These are phyloP conservation scores for Mastigias papua DNA, from an alignment of 30 jellyfish, hydroid and myxozoan genomes.

Conservation along the genomic window DNA sequence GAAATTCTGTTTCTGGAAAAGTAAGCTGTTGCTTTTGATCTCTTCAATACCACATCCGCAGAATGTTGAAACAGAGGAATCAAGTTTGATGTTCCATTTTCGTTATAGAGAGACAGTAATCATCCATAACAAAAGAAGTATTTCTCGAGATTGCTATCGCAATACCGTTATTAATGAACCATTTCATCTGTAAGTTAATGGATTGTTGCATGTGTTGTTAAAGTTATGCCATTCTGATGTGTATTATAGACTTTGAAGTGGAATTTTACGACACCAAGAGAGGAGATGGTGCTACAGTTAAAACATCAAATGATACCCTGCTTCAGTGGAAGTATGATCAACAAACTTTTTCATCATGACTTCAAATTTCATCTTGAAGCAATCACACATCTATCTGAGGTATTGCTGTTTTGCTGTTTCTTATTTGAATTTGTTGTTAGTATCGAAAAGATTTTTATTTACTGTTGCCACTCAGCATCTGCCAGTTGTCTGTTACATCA, in stretches of 20 bases:
- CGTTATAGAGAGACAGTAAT: too few relatives aligned
- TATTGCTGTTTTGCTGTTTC: background rate
- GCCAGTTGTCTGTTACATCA: background rate
- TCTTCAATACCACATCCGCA: too few relatives aligned
- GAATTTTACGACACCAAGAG: conserved; percentile 95
- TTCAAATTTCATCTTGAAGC: conserved; percentile 91
- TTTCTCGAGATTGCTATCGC: too few relatives aligned
- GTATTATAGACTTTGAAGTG: conserved; percentile 81
- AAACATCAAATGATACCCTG: conserved; percentile 95
- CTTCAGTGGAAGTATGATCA: conserved; percentile 85
- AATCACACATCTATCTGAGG: conserved; percentile 67
- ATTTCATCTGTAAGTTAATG: too few relatives aligned
- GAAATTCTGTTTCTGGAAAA: too few relatives aligned
- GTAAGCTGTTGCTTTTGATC: too few relatives aligned
- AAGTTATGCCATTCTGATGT: background rate
- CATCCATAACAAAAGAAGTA: too few relatives aligned
- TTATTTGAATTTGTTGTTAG: too few relatives aligned
- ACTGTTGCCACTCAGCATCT: background rate
- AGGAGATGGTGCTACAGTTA: conserved; percentile 88
- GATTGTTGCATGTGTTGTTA: background rate
- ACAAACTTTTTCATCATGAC: conserved; percentile 84
- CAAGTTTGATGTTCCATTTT: too few relatives aligned
- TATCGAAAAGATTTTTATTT: too few relatives aligned
- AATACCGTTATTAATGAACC: too few relatives aligned
- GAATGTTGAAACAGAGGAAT: too few relatives aligned